Conservation (phyloP, 2,888 invertebrate genomes). For the Zygaena filipendulae region DNA sequence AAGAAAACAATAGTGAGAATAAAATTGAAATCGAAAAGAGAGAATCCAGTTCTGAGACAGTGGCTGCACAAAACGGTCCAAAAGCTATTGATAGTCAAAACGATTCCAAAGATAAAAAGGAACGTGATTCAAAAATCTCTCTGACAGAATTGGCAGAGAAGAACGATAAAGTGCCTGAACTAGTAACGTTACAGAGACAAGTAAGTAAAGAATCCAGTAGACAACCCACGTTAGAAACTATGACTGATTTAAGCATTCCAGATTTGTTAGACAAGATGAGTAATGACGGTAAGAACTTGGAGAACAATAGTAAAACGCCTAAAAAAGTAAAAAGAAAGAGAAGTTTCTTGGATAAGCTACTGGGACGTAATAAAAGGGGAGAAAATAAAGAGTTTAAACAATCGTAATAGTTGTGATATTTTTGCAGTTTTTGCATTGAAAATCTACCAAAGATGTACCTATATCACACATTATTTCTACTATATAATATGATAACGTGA, state of each 20-base stretch:
- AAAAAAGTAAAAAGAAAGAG: slow-evolving; percentile 59
- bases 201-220: slow-evolving; percentile 36
- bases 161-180: slow-evolving; percentile 47
- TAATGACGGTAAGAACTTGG: slow-evolving; percentile 40
- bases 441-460: slow-evolving; percentile 48
- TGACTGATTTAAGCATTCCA: slow-evolving; percentile 50
- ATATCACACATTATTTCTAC: slow-evolving; percentile 36
- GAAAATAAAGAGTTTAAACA: slow-evolving; percentile 25
- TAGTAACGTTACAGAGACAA: slow-evolving; percentile 37
- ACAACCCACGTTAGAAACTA: slow-evolving; percentile 28
- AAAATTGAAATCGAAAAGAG: slow-evolving; percentile 14
- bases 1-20: slow-evolving; percentile 16
- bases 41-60: slow-evolving; percentile 19
- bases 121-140: slow-evolving; percentile 35
- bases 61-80: slow-evolving; percentile 36
- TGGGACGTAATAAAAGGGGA: slow-evolving; percentile 53
- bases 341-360: slow-evolving; percentile 56
- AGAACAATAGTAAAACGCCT: slow-evolving; percentile 32
- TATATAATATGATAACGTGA: too few species aligned
- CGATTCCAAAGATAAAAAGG: slow-evolving; percentile 13
- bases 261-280: slow-evolving; percentile 51
- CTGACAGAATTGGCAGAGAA: slow-evolving; percentile 45
- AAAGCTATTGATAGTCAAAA: slow-evolving; percentile 21
- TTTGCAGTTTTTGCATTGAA: slow-evolving; percentile 39
- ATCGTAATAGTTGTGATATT: slow-evolving; percentile 32